phyloP scores from a whole-genome alignment of 2,888 invertebrate genomes.

The Coelopa pilipes region DNA sequence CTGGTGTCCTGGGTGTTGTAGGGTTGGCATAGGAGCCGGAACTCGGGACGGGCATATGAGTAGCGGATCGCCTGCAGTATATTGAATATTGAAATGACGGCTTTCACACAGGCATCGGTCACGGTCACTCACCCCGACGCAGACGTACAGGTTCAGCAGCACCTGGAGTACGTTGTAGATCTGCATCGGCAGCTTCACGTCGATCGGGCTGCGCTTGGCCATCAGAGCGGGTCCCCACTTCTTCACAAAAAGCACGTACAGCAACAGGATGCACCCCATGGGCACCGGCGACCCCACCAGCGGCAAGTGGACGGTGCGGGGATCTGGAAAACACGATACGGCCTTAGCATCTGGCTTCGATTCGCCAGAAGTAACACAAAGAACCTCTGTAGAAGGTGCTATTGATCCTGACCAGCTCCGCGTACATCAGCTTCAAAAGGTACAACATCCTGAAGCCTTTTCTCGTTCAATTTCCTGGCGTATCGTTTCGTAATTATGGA shows the following conservation, averaged over 20 bases:
- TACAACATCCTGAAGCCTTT: no score
- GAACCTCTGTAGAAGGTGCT: slow-evolving; percentile 6
- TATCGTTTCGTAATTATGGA: no score
- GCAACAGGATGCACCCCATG: slow-evolving; percentile 68
- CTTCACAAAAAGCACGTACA: slow-evolving; percentile 76
- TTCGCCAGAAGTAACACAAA: no score
- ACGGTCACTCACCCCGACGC: slow-evolving; percentile 39
- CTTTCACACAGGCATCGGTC: not conserved
- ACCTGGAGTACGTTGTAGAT: slow-evolving; percentile 74
- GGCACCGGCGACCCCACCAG: slow-evolving; percentile 76
- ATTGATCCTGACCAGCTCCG: no score
- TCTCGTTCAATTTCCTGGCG: no score
- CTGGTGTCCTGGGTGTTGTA: slow-evolving; percentile 53
- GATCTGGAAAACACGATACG: slow-evolving; percentile 40
- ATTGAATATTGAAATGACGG: not conserved
- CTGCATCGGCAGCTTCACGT: slow-evolving; percentile 74
- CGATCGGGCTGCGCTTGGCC: slow-evolving; percentile 73
- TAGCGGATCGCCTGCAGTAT: slow-evolving; percentile 47
- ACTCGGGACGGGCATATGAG: slow-evolving; percentile 53
- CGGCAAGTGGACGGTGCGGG: slow-evolving; percentile 72
- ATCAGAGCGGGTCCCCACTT: slow-evolving; percentile 77
- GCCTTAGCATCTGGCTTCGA: no score
- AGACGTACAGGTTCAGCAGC: slow-evolving; percentile 43
- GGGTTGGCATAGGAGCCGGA: slow-evolving; percentile 58
- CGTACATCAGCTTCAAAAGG: no score